Evolutionary conservation across 2,113 vertebrate genomes (phyloP), one percentile per base, ranked within the genome.

Genomic region (Rhinogobius similis): DNA sequence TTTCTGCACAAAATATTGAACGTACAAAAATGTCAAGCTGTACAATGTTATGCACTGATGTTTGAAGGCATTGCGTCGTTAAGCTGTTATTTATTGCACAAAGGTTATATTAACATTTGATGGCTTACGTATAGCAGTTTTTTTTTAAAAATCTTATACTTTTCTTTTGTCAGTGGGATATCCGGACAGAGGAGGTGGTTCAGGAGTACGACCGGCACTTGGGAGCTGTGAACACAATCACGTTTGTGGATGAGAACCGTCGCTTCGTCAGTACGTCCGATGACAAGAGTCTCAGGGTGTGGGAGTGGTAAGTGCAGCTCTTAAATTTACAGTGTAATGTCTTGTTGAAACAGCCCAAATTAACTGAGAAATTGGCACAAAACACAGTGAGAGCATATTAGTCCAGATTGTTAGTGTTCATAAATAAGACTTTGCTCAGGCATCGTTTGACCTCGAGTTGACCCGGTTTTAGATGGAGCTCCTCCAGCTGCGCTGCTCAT

Each of bases 221-320:
- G 87, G 98, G 98, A 53, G 98, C 98, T 44, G 98, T 99, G 84
- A 99, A 99, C 92, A 99, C 98, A 75, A 99, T 99, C 93, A 98
- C 98, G n/a, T 99, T 99, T 69, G 98, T 99, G 56, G 98, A 99
- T 72, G 98, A 99, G 81, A 98, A 98, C n/a, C 94, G 98, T 2
- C 95, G 98, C 44, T 99, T 99, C 72, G 98, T 99, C 86, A 99
- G 98, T 83, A 99, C 97, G 0, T 99, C 98, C 0, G 98, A 99
- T 58, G 98, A 99, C 84, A 99, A 99, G 91, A 98, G 97, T 79
- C 93, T 99, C 53, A 92, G 98, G 70, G 98, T 99, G 69, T 99
- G 98, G 98, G 97, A 98, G 90, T 99, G 98, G 98, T 99, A 77
- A 94, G 96, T 94, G 1, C 43, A 58, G 1, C 27, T 14, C 39